Evolutionary conservation across 2,797 vertebrate species (phyloP).

Genomic region (Lutjanus campechanus): DNA sequence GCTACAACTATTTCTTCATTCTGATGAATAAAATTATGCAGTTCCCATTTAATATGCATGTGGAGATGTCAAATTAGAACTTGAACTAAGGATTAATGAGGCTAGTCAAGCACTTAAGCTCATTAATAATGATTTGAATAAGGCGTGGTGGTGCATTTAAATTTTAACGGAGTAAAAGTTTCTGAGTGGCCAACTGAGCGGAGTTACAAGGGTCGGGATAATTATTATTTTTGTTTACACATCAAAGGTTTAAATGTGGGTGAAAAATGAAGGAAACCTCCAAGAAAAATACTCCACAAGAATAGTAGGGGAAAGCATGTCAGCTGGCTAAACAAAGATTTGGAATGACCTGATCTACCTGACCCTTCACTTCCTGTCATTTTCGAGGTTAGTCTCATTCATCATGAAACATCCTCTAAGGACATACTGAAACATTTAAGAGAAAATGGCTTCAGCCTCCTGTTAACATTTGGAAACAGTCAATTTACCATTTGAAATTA

Average conservation of each 20-base stretch:
- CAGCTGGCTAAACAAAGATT: neutral
- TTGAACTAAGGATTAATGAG: constrained; percentile 53
- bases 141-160: constrained; percentile 37
- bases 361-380: neutral
- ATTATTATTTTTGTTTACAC: constrained; percentile 56
- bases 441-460: neutral
- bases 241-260: constrained; percentile 20
- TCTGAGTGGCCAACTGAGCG: constrained; percentile 16
- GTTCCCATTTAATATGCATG: constrained; percentile 46
- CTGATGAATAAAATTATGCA: constrained; percentile 11
- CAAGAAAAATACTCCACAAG: neutral
- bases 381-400: neutral
- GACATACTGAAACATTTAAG: neutral
- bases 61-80: constrained; percentile 53
- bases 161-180: constrained; percentile 30
- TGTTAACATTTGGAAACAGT: neutral
- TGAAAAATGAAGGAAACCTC: constrained; percentile 21
- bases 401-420: neutral
- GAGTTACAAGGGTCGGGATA: constrained; percentile 52
- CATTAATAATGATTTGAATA: constrained; percentile 56
- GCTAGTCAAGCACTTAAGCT: constrained; percentile 49
- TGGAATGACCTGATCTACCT: neutral
- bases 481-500: neutral
- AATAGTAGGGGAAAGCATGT: neutral
- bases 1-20: constrained; percentile 24